Conservation (phyloP, 2,797 vertebrate genomes). For the Alca torda region DNA sequence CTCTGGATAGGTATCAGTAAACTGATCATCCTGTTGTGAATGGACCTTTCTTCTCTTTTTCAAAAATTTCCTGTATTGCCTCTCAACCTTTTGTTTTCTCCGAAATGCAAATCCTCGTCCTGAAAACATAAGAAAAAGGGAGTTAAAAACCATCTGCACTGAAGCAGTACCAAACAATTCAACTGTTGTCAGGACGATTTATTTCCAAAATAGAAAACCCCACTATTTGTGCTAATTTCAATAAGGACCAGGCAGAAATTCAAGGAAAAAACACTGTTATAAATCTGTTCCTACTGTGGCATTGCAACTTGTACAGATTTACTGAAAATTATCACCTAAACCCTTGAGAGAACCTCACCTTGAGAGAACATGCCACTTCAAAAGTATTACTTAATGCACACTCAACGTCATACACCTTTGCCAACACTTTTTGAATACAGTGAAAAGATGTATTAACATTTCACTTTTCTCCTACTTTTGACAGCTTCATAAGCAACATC, state of each 20-base stretch:
- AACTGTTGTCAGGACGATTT: not conserved
- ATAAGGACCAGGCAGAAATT: rapidly evolving
- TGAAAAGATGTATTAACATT: not conserved
- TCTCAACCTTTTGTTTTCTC: slow-evolving; percentile 85
- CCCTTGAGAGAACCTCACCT: not conserved
- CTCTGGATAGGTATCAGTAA: slow-evolving; percentile 87
- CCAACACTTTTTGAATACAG: not conserved
- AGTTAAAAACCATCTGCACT: not conserved
- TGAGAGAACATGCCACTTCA: not conserved
- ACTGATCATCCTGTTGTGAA: slow-evolving; percentile 50
- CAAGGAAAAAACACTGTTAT: not conserved
- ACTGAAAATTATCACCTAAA: not conserved
- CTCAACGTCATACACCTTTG: rapidly evolving
- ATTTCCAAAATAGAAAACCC: not conserved
- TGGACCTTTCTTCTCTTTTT: slow-evolving; percentile 76
- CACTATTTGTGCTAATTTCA: not conserved
- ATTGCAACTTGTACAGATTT: not conserved
- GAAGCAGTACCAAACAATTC: not conserved
- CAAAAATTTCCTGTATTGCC: slow-evolving; percentile 86
- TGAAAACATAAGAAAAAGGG: slow-evolving; percentile 49
- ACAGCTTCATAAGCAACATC: not conserved
- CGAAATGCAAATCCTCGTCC: slow-evolving; percentile 92
- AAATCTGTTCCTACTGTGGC: not conserved
- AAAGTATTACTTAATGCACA: not conserved
- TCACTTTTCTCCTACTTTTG: not conserved